Base-by-base conservation (phyloP, 2,888 invertebrate species). In the Fragum whitleyi region DNA sequence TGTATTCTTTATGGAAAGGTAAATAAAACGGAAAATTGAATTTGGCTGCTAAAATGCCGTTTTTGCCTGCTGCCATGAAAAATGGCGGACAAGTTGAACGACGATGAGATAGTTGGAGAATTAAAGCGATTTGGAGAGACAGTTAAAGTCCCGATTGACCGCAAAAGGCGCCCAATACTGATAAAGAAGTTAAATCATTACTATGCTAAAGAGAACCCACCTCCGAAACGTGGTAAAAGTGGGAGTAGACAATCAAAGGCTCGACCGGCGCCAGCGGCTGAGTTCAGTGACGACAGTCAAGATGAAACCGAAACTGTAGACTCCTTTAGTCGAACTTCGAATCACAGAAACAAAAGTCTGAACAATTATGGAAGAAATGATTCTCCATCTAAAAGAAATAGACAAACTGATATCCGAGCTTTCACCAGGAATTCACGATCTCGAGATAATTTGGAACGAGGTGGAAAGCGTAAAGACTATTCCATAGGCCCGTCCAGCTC, bases 121-220 rank as follows among this genome's bases (percentile, higher is more conserved):
- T 85, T 91, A 70, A 74, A 81, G 55, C 83, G 86, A 39, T 90
- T 86, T 87, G 91, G 91, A 6, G 91, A 91, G 67, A 86, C 85
- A 59, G 76, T 91, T 36, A 89, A 85, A 51, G 68, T 90, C 23
- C 91, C 91, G 23, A 84, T 91, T 26, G 89, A 90, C 69, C 70
- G 70, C 29, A 88, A 85, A 71, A 90, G 87, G 72, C 78, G 91
- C 28, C 87, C 88, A 26, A 85, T 91, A 36, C 79, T 91, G 32
- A 78, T 90, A 26, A 92, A 91, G 82, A 91, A 91, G 78, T 85
- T 91, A 7, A 91, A 92, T 73, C 92, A 92, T 78, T 84, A 87
- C 26, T 86, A 86, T 76, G 88, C 90, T 11, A 86, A 85, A 79
- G 87, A 88, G 62, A 90, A 84, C 73, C 79, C 83, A 23, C 79